These are phyloP conservation scores for Eretmocerus hayati DNA, from an alignment of 2,888 invertebrate genomes.

Conservation along the genomic window DNA sequence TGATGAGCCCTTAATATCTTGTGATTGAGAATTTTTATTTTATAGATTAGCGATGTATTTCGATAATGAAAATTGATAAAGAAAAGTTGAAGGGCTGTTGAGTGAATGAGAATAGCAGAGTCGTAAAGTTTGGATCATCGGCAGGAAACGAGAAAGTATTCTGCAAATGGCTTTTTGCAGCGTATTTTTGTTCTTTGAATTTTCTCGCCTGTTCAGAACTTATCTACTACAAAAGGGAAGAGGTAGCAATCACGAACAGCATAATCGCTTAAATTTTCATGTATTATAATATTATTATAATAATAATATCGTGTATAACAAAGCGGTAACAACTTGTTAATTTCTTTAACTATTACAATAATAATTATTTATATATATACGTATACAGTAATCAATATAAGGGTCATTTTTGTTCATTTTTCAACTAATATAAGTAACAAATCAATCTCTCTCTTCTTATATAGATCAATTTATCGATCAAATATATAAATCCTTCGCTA, in stretches of 20 bases:
- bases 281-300: conserved; percentile 42
- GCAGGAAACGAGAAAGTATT: too few species aligned
- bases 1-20: too few species aligned
- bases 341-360: conserved; percentile 45
- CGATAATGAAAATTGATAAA: too few species aligned
- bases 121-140: too few species aligned
- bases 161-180: too few species aligned
- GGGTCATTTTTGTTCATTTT: conserved; percentile 30
- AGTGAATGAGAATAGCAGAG: too few species aligned
- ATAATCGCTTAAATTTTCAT: conserved; percentile 35
- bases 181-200: too few species aligned
- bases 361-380: conserved; percentile 44
- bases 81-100: too few species aligned
- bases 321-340: conserved; percentile 47
- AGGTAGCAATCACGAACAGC: conserved; percentile 42
- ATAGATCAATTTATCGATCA: conserved; percentile 31
- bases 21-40: too few species aligned
- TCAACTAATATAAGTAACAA: conserved; percentile 39
- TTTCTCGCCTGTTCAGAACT: too few species aligned
- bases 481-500: conserved; percentile 32
- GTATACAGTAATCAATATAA: conserved; percentile 45
- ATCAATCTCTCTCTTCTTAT: conserved; percentile 27
- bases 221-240: too few species aligned
- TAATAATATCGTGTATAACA: conserved; percentile 47
- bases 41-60: too few species aligned